These are phyloP conservation scores for Andrena praecox DNA, from an alignment of 2,888 invertebrate genomes.

Conservation along the genomic window DNA sequence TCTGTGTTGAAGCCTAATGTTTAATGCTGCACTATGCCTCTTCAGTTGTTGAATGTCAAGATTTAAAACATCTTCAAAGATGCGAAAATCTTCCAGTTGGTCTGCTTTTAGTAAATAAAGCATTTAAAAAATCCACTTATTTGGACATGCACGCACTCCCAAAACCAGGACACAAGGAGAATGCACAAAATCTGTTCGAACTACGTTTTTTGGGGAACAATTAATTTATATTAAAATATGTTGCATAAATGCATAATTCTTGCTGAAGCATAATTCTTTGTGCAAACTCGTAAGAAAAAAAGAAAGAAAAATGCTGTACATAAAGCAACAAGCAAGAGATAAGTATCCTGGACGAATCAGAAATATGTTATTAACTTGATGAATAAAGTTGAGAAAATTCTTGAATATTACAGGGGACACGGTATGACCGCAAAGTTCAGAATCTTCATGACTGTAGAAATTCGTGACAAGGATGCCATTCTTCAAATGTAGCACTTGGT, in stretches of 20 bases:
- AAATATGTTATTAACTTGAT: background rate
- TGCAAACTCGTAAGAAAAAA: conserved; percentile 24
- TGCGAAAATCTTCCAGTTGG: conserved; percentile 7
- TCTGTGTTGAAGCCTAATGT: background rate
- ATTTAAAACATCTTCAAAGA: background rate
- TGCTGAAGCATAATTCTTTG: conserved; percentile 7
- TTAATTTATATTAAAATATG: background rate
- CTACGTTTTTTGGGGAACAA: background rate
- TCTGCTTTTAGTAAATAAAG: conserved; percentile 8
- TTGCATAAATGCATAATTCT: background rate
- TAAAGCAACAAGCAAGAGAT: conserved; percentile 26
- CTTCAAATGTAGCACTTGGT: no score
- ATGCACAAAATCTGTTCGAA: conserved; percentile 32
- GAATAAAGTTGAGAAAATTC: no score
- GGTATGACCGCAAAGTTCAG: no score
- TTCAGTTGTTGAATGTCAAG: background rate
- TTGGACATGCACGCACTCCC: conserved; percentile 27
- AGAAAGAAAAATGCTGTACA: background rate
- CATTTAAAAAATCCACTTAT: background rate
- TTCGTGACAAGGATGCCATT: no score
- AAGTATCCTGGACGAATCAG: conserved; percentile 53
- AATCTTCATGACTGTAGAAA: no score
- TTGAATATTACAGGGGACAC: no score
- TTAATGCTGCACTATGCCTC: background rate
- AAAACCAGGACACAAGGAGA: conserved; percentile 12